Percentiles rank a stretch among this genome's conserved stretches.
Evolutionary conservation across 2,113 vertebrate genomes (phyloP).

Genomic region (Gasterosteus nipponicus): DNA sequence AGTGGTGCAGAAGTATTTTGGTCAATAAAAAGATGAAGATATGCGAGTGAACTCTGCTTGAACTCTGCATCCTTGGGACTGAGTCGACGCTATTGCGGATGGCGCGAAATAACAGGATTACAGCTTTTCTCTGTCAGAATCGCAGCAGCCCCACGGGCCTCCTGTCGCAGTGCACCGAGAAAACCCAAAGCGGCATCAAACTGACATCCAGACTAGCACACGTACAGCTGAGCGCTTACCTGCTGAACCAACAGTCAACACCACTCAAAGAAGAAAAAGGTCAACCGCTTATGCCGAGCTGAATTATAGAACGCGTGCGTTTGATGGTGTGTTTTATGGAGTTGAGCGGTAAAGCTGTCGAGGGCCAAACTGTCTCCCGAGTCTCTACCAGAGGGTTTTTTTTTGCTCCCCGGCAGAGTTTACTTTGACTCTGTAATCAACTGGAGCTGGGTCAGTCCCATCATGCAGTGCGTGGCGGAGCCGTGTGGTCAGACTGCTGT

Average conservation of each 20-base stretch:
- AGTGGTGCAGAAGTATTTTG: neutral
- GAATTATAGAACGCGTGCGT: neutral
- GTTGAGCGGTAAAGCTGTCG: conserved; percentile 33
- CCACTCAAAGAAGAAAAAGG: neutral
- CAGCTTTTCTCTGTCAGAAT: conserved; percentile 29
- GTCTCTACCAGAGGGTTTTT: conserved; percentile 48
- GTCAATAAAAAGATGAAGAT: neutral
- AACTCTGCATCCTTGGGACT: conserved; percentile 37
- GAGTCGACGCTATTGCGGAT: conserved; percentile 19
- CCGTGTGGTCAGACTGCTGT: conserved; percentile 77
- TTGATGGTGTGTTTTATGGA: conserved; percentile 25
- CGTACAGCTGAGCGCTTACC: neutral
- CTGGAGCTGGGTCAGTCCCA: conserved; percentile 74
- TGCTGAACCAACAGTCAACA: neutral
- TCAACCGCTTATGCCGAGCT: neutral
- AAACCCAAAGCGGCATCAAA: neutral
- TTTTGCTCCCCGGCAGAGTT: conserved; percentile 64
- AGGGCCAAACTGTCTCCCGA: conserved; percentile 32
- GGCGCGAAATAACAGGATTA: conserved; percentile 34
- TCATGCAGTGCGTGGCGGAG: conserved; percentile 74
- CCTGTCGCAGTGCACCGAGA: neutral
- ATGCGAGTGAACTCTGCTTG: conserved; percentile 38
- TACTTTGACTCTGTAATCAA: conserved; percentile 69
- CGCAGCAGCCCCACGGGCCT: conserved; percentile 5
- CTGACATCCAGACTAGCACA: neutral